Conservation (phyloP, 1,140 invertebrate genomes). For the Diachasma alloeum region DNA sequence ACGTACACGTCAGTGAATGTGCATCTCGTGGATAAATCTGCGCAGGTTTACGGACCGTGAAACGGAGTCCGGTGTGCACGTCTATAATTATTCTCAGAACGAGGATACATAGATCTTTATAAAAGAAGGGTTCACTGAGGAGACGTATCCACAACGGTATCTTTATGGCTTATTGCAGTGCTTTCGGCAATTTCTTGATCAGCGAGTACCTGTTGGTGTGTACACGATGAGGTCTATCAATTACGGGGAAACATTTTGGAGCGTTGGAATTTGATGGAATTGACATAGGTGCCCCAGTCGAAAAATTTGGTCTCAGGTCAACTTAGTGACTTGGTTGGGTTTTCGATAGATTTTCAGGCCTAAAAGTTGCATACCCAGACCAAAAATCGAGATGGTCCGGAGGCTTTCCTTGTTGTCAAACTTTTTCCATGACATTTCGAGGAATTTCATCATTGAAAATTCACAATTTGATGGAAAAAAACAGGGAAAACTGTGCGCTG, state of each 20-base stretch:
- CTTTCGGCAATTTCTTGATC: slow-evolving; percentile 55
- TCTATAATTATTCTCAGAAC: slow-evolving; percentile 53
- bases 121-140: slow-evolving; percentile 44
- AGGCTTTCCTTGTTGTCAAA: too few species aligned
- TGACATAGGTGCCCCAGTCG: too few species aligned
- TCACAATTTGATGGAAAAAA: too few species aligned
- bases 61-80: slow-evolving; percentile 19
- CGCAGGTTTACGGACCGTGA: slow-evolving; percentile 41
- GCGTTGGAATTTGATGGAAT: too few species aligned
- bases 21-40: slow-evolving; percentile 50
- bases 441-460: too few species aligned
- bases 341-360: too few species aligned
- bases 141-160: slow-evolving; percentile 40
- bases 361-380: too few species aligned
- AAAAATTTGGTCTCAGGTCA: too few species aligned
- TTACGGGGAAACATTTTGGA: neutral
- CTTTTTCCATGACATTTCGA: too few species aligned
- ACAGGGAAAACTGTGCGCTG: too few species aligned
- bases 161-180: slow-evolving; percentile 55
- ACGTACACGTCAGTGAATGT: slow-evolving; percentile 29
- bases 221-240: neutral
- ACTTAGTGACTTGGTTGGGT: too few species aligned
- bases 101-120: slow-evolving; percentile 49
- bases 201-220: neutral
- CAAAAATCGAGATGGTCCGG: too few species aligned